Base-by-base conservation (phyloP, 2,888 invertebrate genomes). In the Oscheius onirici region DNA sequence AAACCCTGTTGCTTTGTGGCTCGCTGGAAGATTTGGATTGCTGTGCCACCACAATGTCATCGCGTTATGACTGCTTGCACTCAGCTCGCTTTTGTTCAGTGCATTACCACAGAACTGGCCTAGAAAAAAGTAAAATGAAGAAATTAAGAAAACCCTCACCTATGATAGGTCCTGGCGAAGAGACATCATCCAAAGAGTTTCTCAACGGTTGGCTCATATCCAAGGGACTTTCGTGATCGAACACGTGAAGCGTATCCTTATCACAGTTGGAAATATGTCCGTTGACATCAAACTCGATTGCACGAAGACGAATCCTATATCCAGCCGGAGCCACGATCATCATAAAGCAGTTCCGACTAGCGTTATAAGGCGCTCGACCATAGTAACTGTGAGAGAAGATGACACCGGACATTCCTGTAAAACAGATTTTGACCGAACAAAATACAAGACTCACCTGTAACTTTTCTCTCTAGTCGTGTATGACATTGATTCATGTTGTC, bases 11-110 rank as follows among this genome's bases (percentile, higher is more conserved):
- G 74, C 69, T 22, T 57, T 58, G 10, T 60, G 63, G 13, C 68
- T 69, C 0, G 52, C 52, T 28, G 74, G 69, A 10, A 72, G 68
- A 24, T 75, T 73, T 13, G 74, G 73, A 65, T 76, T 73, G 1
- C 79, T 72, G 69, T 81, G 81, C 81, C 81, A 81, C 81, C 81
- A 81, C 10, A 81, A 73, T 17, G 81, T 79, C 68, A 81, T 55
- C 20, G 79, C 81, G 49, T 81, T 81, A 46, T 78, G 73, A n/a
- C 75, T 71, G 66, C 76, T 76, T 17, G 61, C 58, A 57, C 75
- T 75, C 54, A 80, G 55, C 69, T 74, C 76, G 17, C 74, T 71
- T n/a, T 61, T 73, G 60, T 78, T 78, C 61, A 73, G 65, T 41
- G 73, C 69, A 41, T 73, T 70, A 44, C 81, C 81, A 69, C 81